Evolutionary conservation across 2,888 invertebrate genomes (phyloP).

Genomic region (Eurytoma adleriae): DNA sequence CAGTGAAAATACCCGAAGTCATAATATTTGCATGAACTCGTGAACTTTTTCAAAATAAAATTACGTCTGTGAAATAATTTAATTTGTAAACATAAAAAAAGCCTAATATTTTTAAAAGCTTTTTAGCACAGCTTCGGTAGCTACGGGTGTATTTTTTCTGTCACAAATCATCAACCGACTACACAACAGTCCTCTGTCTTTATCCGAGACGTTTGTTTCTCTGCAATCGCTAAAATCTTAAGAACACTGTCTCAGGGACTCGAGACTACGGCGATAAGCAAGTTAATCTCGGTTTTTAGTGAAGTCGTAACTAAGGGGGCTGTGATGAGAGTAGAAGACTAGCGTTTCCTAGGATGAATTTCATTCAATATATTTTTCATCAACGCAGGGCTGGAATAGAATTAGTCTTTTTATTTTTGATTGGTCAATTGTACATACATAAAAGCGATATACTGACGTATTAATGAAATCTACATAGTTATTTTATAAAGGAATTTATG

Average conservation of each 20-base stretch:
- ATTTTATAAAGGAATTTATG: background rate
- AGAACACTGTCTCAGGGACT: background rate
- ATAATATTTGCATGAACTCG: background rate
- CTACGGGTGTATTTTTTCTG: slow-evolving; percentile 10
- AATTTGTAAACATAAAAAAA: background rate
- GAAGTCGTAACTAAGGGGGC: slow-evolving; percentile 37
- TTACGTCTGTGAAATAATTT: background rate
- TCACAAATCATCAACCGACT: slow-evolving; percentile 7
- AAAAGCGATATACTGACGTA: background rate
- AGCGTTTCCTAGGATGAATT: slow-evolving; percentile 39
- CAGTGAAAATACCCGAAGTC: background rate
- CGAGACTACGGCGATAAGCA: background rate
- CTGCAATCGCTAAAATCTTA: background rate
- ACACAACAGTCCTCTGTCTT: slow-evolving; percentile 7
- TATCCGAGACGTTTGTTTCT: slow-evolving; percentile 1
- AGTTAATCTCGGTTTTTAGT: slow-evolving; percentile 6
- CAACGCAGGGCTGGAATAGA: slow-evolving; percentile 18
- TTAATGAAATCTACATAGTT: too few species aligned
- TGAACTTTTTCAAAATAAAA: background rate
- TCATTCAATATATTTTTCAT: slow-evolving; percentile 4
- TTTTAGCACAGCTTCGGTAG: background rate
- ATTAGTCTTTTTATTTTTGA: background rate
- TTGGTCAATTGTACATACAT: background rate
- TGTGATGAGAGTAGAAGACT: slow-evolving; percentile 60
- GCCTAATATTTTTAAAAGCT: background rate